phyloP scores from a whole-genome alignment of 53 echinoderm and acorn worm species.

The Zoroaster sp. region DNA sequence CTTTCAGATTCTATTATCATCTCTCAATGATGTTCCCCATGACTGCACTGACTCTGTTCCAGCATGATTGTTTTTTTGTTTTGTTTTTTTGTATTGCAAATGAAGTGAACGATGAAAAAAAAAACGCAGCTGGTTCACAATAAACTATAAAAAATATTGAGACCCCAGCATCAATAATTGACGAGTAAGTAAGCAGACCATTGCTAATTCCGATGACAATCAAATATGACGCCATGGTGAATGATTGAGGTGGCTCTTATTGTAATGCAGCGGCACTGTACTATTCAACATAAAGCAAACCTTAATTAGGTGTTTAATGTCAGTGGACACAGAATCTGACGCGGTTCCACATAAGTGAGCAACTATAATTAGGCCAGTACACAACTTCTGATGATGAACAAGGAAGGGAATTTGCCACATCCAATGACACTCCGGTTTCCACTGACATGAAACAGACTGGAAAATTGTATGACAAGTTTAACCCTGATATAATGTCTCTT shows the following conservation, averaged over 20 bases:
- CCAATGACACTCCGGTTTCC: neutral
- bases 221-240: neutral
- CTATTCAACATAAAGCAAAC: neutral
- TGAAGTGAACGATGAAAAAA: neutral
- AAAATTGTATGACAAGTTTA: constrained; percentile 26
- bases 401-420: neutral
- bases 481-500: too few relatives aligned
- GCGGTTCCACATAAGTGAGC: neutral
- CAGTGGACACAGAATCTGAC: neutral
- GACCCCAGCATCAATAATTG: neutral
- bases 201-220: neutral
- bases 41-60: neutral
- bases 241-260: neutral
- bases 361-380: neutral
- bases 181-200: neutral
- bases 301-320: neutral
- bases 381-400: neutral
- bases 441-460: constrained; percentile 38
- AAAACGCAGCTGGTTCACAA: neutral
- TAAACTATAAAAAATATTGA: neutral
- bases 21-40: neutral
- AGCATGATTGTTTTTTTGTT: too few relatives aligned
- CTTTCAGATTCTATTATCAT: neutral
- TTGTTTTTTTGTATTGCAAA: neutral
- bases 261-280: neutral